Percentiles rank a stretch among this genome's conserved stretches.
These are phyloP conservation scores for Hybognathus amarus DNA, from an alignment of 2,797 vertebrate species.

Conservation along the genomic window DNA sequence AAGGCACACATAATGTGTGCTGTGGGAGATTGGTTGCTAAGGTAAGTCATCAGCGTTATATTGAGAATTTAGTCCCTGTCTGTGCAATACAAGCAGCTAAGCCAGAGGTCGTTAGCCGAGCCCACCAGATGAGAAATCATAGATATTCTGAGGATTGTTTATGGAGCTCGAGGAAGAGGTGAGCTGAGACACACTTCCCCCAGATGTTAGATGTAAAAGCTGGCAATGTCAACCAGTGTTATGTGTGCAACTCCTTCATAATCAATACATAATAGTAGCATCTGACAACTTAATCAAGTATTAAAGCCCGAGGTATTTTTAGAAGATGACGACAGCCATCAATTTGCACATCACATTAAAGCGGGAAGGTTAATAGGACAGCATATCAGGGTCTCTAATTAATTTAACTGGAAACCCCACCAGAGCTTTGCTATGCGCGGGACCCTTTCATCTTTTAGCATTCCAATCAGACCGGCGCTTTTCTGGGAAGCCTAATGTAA, in stretches of 20 bases:
- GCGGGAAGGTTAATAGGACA: conserved; percentile 47
- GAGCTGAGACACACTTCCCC: conserved; percentile 33
- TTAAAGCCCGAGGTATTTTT: conserved; percentile 26
- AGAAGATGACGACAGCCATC: conserved; percentile 34
- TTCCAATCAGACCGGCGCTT: conserved; percentile 40
- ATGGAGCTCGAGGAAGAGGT: conserved; percentile 25
- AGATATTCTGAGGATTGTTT: conserved; percentile 15
- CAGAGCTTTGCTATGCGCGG: conserved; percentile 21
- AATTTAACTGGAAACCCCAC: conserved; percentile 39
- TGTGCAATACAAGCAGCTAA: background rate
- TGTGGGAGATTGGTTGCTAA: conserved; percentile 44
- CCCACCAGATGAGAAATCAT: conserved; percentile 34
- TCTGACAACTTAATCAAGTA: background rate
- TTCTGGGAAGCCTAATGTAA: conserved; percentile 73
- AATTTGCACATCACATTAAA: conserved; percentile 45
- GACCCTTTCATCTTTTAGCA: conserved; percentile 44
- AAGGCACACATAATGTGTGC: conserved; percentile 48
- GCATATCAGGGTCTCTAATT: conserved; percentile 47
- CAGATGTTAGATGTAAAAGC: conserved; percentile 26
- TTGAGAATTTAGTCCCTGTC: conserved; percentile 26
- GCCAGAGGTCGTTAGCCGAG: conserved; percentile 12
- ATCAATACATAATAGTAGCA: background rate
- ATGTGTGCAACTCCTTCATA: conserved; percentile 19
- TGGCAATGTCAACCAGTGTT: conserved; percentile 8
- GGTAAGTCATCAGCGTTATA: conserved; percentile 28